Conservation (phyloP, 2,888 invertebrate species). For the Galeopsomyia nigrocyanea region DNA sequence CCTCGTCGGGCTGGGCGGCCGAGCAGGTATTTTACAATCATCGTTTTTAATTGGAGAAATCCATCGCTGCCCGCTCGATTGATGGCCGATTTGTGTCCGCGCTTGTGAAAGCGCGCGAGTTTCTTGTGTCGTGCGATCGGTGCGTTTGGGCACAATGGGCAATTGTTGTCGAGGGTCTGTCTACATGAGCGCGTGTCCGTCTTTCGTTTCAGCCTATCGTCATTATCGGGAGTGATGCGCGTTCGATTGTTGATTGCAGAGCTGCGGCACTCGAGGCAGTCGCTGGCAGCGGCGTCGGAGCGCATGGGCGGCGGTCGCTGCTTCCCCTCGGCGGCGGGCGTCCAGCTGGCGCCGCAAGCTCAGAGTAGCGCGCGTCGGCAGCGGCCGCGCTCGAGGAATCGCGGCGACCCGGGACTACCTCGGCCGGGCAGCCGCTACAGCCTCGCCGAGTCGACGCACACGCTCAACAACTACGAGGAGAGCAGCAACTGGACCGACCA, state of each 20-base stretch:
- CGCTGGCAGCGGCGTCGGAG: slow-evolving; percentile 85
- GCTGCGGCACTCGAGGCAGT: slow-evolving; percentile 88
- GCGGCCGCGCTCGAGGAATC: slow-evolving; percentile 83
- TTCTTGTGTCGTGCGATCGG: too few species aligned
- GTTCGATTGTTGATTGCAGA: slow-evolving; percentile 71
- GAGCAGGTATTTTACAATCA: slow-evolving; percentile 40
- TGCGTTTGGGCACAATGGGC: too few species aligned
- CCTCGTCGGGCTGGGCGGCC: slow-evolving; percentile 39
- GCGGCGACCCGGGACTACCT: slow-evolving; percentile 74
- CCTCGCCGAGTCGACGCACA: slow-evolving; percentile 84
- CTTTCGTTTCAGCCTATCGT: slow-evolving; percentile 11
- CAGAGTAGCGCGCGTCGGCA: slow-evolving; percentile 74
- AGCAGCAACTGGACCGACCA: slow-evolving; percentile 96
- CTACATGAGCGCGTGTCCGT: too few species aligned
- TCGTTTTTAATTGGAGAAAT: too few species aligned
- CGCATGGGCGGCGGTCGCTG: slow-evolving; percentile 70
- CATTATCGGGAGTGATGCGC: not conserved
- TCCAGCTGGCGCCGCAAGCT: slow-evolving; percentile 54
- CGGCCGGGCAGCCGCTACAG: slow-evolving; percentile 85
- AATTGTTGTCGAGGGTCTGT: too few species aligned
- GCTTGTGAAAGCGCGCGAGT: too few species aligned
- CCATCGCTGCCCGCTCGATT: too few species aligned
- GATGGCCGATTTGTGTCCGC: too few species aligned
- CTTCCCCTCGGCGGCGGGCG: slow-evolving; percentile 13
- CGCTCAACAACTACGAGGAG: slow-evolving; percentile 88